phyloP scores from a whole-genome alignment of 1,140 invertebrate species.

The Heliothis subflexa region DNA sequence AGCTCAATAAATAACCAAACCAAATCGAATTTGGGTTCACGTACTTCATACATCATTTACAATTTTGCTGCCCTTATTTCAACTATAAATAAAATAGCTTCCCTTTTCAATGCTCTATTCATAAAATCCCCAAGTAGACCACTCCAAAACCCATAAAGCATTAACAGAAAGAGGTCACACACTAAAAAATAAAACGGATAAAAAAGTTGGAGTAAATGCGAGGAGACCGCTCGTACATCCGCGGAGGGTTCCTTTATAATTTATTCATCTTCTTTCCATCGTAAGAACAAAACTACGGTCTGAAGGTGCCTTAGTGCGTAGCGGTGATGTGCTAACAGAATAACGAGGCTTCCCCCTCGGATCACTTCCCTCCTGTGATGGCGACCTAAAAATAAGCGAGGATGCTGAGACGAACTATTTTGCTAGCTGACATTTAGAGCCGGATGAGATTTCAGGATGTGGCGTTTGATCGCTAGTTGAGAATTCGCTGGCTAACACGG shows the following conservation, averaged over 20 bases:
- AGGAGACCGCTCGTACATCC: slow-evolving; percentile 36
- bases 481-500: not conserved
- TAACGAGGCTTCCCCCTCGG: slow-evolving; percentile 40
- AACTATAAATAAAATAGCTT: not conserved
- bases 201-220: slow-evolving; percentile 16
- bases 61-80: not conserved
- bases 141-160: slow-evolving; percentile 32
- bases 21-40: not conserved
- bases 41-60: slow-evolving; percentile 8
- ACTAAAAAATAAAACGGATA: slow-evolving; percentile 7
- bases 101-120: not conserved
- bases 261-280: slow-evolving; percentile 18
- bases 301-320: slow-evolving; percentile 21
- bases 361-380: slow-evolving; percentile 46
- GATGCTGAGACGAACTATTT: slow-evolving; percentile 34
- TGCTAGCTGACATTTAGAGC: slow-evolving; percentile 9
- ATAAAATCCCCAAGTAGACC: not conserved
- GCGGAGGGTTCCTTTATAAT: slow-evolving; percentile 33
- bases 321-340: slow-evolving; percentile 41
- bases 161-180: slow-evolving; percentile 20
- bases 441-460: slow-evolving; percentile 23
- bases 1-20: not conserved
- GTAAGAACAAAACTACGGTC: slow-evolving; percentile 24
- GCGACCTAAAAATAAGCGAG: slow-evolving; percentile 51
- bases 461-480: slow-evolving; percentile 10